Percentiles rank a stretch among this genome's conserved stretches.
phyloP scores from a whole-genome alignment of 2,888 invertebrate genomes.

The Eupithecia inturbata region DNA sequence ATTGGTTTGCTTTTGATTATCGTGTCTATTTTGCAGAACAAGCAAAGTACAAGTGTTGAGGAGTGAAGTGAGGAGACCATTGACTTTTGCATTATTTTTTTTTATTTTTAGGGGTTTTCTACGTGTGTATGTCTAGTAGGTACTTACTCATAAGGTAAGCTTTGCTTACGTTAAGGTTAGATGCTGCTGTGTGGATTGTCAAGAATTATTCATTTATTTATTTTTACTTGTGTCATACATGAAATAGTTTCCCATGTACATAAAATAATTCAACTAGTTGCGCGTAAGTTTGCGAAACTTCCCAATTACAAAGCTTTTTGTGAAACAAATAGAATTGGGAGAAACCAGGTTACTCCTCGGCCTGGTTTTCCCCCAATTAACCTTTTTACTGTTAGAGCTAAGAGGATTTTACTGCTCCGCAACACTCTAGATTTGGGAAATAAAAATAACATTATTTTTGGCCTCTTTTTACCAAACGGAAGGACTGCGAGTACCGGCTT shows the following conservation, averaged over 20 bases:
- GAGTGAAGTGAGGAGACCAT: too few relatives aligned
- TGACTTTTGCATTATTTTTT: too few relatives aligned
- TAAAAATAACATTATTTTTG: background rate
- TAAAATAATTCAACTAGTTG: background rate
- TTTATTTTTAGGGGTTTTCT: too few relatives aligned
- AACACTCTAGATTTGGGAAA: background rate
- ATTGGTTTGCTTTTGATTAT: background rate
- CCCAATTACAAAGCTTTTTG: background rate
- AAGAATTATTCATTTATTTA: background rate
- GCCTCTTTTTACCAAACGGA: background rate
- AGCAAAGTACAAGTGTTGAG: too few relatives aligned
- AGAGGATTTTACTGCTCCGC: background rate
- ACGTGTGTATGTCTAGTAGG: too few relatives aligned
- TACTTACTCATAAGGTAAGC: too few relatives aligned
- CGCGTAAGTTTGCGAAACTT: background rate
- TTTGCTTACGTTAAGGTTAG: too few relatives aligned
- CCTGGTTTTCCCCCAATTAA: conserved; percentile 2
- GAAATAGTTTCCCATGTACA: background rate
- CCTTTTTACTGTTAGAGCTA: background rate
- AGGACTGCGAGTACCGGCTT: background rate
- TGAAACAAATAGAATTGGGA: background rate
- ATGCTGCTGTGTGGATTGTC: background rate
- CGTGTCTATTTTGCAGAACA: too few relatives aligned
- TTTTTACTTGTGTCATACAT: background rate
- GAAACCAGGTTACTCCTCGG: background rate